Evolutionary conservation across 1,140 invertebrate genomes (phyloP), one percentile per base, ranked within the genome.

Genomic region (Triops cancriformis): DNA sequence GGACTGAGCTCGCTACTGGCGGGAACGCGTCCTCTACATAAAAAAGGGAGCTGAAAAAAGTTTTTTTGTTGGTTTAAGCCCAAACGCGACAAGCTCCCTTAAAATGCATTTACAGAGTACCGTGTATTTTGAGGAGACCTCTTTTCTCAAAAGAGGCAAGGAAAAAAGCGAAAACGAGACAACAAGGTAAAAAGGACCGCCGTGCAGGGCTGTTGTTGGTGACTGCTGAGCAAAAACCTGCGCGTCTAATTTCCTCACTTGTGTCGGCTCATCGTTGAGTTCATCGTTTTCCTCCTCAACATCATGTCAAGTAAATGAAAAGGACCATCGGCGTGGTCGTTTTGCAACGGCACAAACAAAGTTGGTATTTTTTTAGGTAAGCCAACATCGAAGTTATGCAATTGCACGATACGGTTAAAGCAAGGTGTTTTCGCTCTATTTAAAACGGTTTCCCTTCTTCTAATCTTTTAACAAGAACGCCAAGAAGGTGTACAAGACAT

Each of bases 201-300:
- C 51, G 51, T 64, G 51, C 51, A 64, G 51, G 51, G 51, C 51
- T 64, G 51, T 64, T 64, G 51, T 64, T 64, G 51, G 51, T 64
- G 51, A 23, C 23, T 64, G 51, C 18, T 64, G 51, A 64, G 51
- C 51, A 64, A 64, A 64, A 64, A 64, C 14, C 18, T 64, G 51
- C 51, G 51, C 51, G 51, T 64, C 51, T 64, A 64, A 64, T 64
- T 64, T 64, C 51, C 51, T 14, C 51, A 64, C 51, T 64, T 64
- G 51, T 64, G 51, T 64, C 51, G 51, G 51, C 51, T 64, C 51
- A 64, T 64, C 45, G 14, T 64, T 64, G 45, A 64, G 45, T 64
- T 64, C 45, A 64, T 64, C 51, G 51, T 64, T 64, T 64, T 23
- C 51, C 31, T 37, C 51, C 51, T 64, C 51, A 64, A 18, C 51